phyloP scores from a whole-genome alignment of 2,797 vertebrate genomes.

The Discoglossus pictus region DNA sequence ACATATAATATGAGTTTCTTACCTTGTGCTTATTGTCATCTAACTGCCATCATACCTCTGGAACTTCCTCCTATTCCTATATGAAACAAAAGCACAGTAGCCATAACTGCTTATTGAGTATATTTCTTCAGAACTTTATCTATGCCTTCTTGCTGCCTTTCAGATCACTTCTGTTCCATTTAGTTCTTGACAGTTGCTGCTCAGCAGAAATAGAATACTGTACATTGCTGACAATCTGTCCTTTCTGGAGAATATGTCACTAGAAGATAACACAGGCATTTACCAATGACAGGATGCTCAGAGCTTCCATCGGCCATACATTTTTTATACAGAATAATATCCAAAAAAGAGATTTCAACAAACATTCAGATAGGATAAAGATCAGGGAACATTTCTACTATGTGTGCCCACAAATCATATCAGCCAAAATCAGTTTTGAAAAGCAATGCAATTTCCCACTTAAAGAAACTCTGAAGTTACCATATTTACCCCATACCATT shows the following conservation, averaged over 20 bases:
- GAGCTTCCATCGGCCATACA: neutral
- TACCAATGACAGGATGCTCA: slow-evolving; percentile 15
- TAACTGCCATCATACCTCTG: too few relatives aligned
- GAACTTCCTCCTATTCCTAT: too few relatives aligned
- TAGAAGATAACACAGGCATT: slow-evolving; percentile 40
- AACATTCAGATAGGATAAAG: slow-evolving; percentile 18
- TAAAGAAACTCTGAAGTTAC: too few relatives aligned
- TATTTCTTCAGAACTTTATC: slow-evolving; percentile 42
- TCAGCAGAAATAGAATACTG: slow-evolving; percentile 35
- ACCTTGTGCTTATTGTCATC: too few relatives aligned
- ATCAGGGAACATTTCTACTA: slow-evolving; percentile 13
- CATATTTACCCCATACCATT: too few relatives aligned
- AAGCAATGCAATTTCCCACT: neutral
- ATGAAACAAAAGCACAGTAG: slow-evolving; percentile 13
- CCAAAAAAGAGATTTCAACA: slow-evolving; percentile 5
- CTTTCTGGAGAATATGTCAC: slow-evolving; percentile 25
- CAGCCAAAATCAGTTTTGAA: slow-evolving; percentile 25
- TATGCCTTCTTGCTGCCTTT: slow-evolving; percentile 13
- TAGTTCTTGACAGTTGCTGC: slow-evolving; percentile 38
- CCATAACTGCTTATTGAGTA: slow-evolving; percentile 23
- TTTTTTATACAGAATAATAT: slow-evolving; percentile 8
- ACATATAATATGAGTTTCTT: too few relatives aligned
- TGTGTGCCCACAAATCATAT: slow-evolving; percentile 23
- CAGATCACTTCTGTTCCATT: slow-evolving; percentile 41
- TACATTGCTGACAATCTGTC: slow-evolving; percentile 24